Evolutionary conservation across 2,888 invertebrate genomes (phyloP).

Genomic region (Philonicus albiceps): DNA sequence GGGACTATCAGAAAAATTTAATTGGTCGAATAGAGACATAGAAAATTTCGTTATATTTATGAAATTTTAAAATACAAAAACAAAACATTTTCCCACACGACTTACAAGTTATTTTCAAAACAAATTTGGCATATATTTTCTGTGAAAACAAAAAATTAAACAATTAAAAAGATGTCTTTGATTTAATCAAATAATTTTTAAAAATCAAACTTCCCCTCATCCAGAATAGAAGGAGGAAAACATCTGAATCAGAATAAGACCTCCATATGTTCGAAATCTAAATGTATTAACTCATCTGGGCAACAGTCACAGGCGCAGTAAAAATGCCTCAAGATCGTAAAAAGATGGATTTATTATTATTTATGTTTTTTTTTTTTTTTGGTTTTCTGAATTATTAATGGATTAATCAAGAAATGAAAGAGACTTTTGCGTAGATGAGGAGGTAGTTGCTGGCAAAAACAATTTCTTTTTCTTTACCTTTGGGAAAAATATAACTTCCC

Average conservation of each 20-base stretch:
- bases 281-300: background rate
- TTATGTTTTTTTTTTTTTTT: too few species aligned
- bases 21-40: too few species aligned
- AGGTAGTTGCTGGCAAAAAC: background rate
- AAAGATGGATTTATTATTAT: constrained; percentile 43
- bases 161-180: too few species aligned
- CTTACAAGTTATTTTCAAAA: too few species aligned
- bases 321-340: constrained; percentile 39
- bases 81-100: too few species aligned
- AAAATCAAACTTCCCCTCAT: background rate
- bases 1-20: too few species aligned
- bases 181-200: background rate
- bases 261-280: background rate
- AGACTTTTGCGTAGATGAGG: background rate
- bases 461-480: background rate
- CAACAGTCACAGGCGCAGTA: background rate
- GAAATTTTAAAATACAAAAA: too few species aligned
- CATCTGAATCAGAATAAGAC: background rate
- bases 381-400: constrained; percentile 46
- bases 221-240: background rate
- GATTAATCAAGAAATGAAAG: constrained; percentile 47
- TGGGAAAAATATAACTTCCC: background rate
- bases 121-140: too few species aligned
- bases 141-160: too few species aligned
- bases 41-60: too few species aligned